Evolutionary conservation across 2,113 vertebrate genomes (phyloP).

Genomic region (Erpornis zantholeuca): DNA sequence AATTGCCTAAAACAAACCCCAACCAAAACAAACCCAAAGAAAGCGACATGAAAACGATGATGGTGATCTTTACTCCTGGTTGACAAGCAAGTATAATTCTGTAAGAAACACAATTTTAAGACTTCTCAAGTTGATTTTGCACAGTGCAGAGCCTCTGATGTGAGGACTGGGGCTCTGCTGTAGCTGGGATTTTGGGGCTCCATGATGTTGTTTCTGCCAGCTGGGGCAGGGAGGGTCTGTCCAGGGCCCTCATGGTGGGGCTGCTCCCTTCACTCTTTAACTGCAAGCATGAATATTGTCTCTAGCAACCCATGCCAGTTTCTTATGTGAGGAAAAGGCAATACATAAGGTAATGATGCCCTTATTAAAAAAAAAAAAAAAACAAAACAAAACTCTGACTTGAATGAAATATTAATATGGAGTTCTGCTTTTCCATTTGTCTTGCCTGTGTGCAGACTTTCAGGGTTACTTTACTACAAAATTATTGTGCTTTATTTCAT

Average conservation of each 20-base stretch:
- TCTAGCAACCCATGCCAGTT: background rate
- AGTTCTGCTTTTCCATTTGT: background rate
- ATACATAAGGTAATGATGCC: background rate
- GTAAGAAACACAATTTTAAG: background rate
- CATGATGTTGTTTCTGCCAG: rapidly evolving
- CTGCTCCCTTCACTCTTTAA: background rate
- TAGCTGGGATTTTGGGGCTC: background rate
- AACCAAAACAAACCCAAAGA: background rate
- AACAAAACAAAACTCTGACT: background rate
- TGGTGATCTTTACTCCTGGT: background rate
- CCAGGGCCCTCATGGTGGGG: background rate
- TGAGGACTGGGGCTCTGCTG: background rate
- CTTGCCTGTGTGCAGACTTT: background rate
- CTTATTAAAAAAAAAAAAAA: background rate
- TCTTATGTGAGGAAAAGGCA: background rate
- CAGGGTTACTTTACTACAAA: background rate
- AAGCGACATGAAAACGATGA: background rate
- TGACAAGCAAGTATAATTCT: background rate
- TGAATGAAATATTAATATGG: background rate
- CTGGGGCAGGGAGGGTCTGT: rapidly evolving
- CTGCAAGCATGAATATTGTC: background rate
- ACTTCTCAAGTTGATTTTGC: background rate
- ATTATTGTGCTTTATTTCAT: background rate
- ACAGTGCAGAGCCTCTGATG: background rate
- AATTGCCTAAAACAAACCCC: background rate